Base-by-base conservation (phyloP, 2,113 vertebrate species). In the Climacteris rufus region DNA sequence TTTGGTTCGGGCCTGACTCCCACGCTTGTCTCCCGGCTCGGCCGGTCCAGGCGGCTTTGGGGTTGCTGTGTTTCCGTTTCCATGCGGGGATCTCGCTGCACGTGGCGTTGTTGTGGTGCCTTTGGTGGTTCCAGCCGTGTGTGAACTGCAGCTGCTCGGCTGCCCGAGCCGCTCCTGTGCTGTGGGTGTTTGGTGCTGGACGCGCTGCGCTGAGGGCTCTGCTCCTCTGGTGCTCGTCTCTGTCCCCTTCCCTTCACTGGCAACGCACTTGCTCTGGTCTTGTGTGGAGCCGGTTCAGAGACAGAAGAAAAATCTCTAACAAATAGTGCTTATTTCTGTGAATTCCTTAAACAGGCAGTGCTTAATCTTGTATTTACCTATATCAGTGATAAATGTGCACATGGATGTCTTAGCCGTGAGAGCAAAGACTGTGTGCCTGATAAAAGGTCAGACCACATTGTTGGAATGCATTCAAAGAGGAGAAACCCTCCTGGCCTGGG, bases 1-100 rank as follows among this genome's bases (percentile, higher is more conserved):
- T 47, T 27, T 30, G 22, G 10, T 30, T 44, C 2, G 23, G 25
- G 35, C 0, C 2, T 30, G 17, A 19, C 17, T 63, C 27, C 20
- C 1, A 2, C 21, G 25, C 8, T 2, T 21, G 25, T 25, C 42
- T 28, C 10, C 14, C 25, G 24, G 2, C 42, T 56, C 6, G 40
- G 54, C 13, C 35, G 2, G 39, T 17, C 6, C 50, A 4, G 56
- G 3, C 7, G 0, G 8, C 7, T 16, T 25, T 19, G 8, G 42
- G 15, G 1, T 15, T 28, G 22, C 6, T 35, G 69, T 18, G 81
- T 35, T 3, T 21, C 19, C 2, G 13, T 64, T 30, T 61, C 52
- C 7, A 1, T 7, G 59, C 44, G 12, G 7, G 30, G 35, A 15
- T 64, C 8, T 27, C 19, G 0, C 9, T 24, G 24, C 16, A 1